A percentile compares a stretch with the other conserved stretches of the same genome.
phyloP scores from a whole-genome alignment of 2,113 vertebrate genomes.

The Sapajus apella region DNA sequence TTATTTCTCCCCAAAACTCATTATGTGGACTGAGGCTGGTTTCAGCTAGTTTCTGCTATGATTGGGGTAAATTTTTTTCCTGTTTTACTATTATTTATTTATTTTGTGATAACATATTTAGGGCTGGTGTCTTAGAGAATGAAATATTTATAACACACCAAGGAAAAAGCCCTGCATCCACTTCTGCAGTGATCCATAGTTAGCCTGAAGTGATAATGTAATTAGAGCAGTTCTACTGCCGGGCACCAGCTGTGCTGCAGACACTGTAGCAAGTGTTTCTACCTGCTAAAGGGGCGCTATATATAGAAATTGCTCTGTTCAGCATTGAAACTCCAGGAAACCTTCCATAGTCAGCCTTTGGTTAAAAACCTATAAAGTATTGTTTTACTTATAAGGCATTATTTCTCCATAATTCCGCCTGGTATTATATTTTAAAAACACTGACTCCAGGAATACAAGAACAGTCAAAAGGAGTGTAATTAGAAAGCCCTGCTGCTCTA shows the following conservation, averaged over 20 bases:
- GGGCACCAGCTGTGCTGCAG: neutral
- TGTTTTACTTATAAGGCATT: neutral
- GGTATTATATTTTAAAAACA: neutral
- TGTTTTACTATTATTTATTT: neutral
- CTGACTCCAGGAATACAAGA: neutral
- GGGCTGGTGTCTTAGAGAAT: neutral
- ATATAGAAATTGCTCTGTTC: neutral
- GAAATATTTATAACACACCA: neutral
- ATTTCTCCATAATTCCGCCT: neutral
- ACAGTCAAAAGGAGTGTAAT: neutral
- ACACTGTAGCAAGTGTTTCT: neutral
- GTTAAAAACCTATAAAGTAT: neutral
- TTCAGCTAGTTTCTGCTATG: conserved; percentile 16
- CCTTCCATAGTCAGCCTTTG: neutral
- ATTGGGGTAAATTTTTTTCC: neutral
- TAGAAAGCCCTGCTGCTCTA: rapidly evolving
- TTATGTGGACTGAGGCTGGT: neutral
- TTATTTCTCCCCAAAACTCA: conserved; percentile 57
- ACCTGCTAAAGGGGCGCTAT: rapidly evolving
- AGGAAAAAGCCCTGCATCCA: neutral
- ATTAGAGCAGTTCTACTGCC: neutral
- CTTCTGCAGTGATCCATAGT: rapidly evolving
- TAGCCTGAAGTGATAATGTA: neutral
- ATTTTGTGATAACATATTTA: neutral
- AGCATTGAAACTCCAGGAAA: neutral